phyloP scores from a whole-genome alignment of 2,797 vertebrate species.

The Acanthopagrus latus region DNA sequence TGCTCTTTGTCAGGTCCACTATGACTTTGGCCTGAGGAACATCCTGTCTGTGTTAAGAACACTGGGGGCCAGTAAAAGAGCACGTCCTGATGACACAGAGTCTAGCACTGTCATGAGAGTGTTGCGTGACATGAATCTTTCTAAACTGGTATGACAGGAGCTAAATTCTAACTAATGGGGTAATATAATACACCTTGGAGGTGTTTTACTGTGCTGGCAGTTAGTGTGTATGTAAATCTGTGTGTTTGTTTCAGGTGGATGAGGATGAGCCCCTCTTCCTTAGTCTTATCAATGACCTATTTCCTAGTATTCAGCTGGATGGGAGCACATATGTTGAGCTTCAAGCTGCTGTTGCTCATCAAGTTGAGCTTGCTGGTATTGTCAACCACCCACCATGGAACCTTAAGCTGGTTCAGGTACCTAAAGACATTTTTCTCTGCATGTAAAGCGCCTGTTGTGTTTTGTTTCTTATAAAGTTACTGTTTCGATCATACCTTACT shows the following conservation, averaged over 20 bases:
- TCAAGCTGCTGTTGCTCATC: conserved; percentile 89
- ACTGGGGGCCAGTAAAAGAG: conserved; percentile 90
- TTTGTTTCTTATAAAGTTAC: neutral
- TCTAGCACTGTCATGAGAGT: conserved; percentile 92
- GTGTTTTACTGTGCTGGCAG: neutral
- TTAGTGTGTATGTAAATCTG: neutral
- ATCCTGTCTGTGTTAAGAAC: conserved; percentile 94
- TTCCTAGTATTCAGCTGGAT: conserved; percentile 92
- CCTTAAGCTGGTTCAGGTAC: conserved; percentile 86
- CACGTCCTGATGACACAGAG: conserved; percentile 89
- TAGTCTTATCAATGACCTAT: conserved; percentile 93
- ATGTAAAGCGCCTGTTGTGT: conserved; percentile 5
- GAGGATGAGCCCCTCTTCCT: conserved; percentile 95
- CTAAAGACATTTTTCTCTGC: neutral
- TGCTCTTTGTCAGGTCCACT: conserved; percentile 88
- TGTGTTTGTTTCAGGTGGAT: conserved; percentile 87
- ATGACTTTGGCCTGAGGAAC: conserved; percentile 94
- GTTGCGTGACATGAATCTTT: conserved; percentile 94
- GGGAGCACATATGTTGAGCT: conserved; percentile 89
- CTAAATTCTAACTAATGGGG: neutral
- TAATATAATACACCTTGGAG: neutral
- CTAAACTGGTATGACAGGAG: conserved; percentile 80
- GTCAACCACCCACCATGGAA: conserved; percentile 93
- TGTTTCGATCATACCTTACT: conserved; percentile 5
- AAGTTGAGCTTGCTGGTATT: conserved; percentile 89